phyloP scores from a whole-genome alignment of 2,797 vertebrate genomes.

The Amblyraja radiata region DNA sequence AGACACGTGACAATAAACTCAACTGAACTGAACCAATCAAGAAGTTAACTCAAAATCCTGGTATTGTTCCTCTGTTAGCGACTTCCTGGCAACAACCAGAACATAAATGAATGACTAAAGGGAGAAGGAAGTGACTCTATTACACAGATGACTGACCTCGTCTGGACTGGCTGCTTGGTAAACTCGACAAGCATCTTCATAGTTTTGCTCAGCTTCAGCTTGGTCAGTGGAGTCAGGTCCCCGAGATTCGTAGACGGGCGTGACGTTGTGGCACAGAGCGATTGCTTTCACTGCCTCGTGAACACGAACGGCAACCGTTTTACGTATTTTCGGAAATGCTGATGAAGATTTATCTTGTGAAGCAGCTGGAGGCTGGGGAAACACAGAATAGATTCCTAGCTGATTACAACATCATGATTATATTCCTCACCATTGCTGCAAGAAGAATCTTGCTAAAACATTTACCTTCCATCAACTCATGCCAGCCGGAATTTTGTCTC shows the following conservation, averaged over 20 bases:
- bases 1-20: no score
- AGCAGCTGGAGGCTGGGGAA: conserved; percentile 66
- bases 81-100: no score
- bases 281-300: conserved; percentile 95
- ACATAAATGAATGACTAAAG: no score
- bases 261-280: conserved; percentile 93
- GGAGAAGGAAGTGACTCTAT: not conserved
- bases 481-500: not conserved
- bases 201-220: conserved; percentile 91
- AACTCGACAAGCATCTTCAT: conserved; percentile 88
- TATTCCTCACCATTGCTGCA: not conserved
- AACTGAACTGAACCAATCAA: no score
- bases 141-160: conserved; percentile 64
- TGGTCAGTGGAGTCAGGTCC: conserved; percentile 80
- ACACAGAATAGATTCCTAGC: not conserved
- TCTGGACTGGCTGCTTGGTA: conserved; percentile 97
- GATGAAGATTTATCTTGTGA: conserved; percentile 63
- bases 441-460: not conserved
- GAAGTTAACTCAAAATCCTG: no score
- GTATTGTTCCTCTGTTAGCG: no score
- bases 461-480: not conserved
- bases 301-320: conserved; percentile 90
- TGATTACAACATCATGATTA: not conserved
- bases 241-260: conserved; percentile 86
- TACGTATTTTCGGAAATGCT: conserved; percentile 81